A percentile compares a stretch with the other conserved stretches of the same genome.
Evolutionary conservation across 2,113 vertebrate species (phyloP).

Genomic region (Zootoca vivipara): DNA sequence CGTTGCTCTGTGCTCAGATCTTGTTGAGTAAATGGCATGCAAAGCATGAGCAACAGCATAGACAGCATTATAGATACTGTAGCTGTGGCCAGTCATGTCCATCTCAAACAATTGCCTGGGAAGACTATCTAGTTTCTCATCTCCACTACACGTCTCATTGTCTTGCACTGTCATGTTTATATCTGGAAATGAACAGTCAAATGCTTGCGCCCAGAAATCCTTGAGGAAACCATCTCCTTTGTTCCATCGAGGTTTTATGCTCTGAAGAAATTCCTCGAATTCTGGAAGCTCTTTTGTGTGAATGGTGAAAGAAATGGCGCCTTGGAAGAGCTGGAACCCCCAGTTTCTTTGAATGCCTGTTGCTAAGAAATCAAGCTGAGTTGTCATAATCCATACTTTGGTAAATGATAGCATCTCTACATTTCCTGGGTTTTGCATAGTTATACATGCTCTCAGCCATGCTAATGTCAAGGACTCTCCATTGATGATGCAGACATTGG

Average conservation of each 20-base stretch:
- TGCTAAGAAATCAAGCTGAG: background rate
- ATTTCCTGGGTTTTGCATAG: background rate
- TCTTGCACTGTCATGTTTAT: background rate
- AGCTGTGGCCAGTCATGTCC: background rate
- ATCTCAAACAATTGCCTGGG: background rate
- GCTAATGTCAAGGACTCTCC: background rate
- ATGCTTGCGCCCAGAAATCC: background rate
- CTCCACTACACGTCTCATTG: background rate
- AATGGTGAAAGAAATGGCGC: background rate
- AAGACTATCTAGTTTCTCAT: background rate
- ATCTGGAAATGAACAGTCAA: background rate
- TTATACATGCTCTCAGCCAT: background rate
- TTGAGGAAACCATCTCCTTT: background rate
- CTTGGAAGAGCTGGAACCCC: background rate
- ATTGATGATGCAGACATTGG: background rate
- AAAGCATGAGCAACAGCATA: background rate
- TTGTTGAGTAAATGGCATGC: background rate
- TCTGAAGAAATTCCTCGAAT: background rate
- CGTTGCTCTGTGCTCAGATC: background rate
- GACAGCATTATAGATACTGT: background rate
- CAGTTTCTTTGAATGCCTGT: background rate
- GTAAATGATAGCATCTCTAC: background rate
- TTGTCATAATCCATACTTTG: background rate
- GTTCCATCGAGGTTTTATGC: background rate
- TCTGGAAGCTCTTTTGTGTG: background rate